phyloP scores from a whole-genome alignment of 2,888 invertebrate species.

The Thecocarcelia acutangulata region DNA sequence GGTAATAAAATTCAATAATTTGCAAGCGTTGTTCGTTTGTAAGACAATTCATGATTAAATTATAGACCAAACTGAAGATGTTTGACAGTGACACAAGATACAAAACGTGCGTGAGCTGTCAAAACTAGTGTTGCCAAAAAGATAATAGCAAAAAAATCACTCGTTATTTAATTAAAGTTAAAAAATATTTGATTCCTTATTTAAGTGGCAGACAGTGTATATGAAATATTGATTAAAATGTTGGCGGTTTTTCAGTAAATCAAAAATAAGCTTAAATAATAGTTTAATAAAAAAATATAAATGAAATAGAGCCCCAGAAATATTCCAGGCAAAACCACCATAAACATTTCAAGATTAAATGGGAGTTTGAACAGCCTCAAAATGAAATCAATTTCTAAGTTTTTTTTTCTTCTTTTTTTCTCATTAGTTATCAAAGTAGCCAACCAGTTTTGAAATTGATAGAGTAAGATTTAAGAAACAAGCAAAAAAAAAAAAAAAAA shows the following conservation, averaged over 20 bases:
- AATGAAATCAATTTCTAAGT: conserved; percentile 44
- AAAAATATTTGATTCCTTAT: too few relatives aligned
- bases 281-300: conserved; percentile 36
- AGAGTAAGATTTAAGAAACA: conserved; percentile 11
- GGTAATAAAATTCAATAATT: too few relatives aligned
- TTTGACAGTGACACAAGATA: too few relatives aligned
- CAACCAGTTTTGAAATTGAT: conserved; percentile 45
- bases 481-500: too few relatives aligned
- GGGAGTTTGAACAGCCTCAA: conserved; percentile 13
- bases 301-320: not conserved
- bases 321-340: conserved; percentile 4
- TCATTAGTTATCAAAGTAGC: conserved; percentile 13
- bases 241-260: conserved; percentile 23
- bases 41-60: too few relatives aligned
- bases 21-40: too few relatives aligned
- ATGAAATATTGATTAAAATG: not conserved
- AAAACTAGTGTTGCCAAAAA: too few relatives aligned
- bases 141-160: too few relatives aligned
- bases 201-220: too few relatives aligned
- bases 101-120: too few relatives aligned
- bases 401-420: conserved; percentile 41
- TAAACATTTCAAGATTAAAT: conserved; percentile 38
- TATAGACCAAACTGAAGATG: too few relatives aligned
- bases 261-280: conserved; percentile 3
- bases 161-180: too few relatives aligned